These are phyloP conservation scores for Lycaon pictus DNA, from an alignment of 2,113 vertebrate species.

Conservation along the genomic window DNA sequence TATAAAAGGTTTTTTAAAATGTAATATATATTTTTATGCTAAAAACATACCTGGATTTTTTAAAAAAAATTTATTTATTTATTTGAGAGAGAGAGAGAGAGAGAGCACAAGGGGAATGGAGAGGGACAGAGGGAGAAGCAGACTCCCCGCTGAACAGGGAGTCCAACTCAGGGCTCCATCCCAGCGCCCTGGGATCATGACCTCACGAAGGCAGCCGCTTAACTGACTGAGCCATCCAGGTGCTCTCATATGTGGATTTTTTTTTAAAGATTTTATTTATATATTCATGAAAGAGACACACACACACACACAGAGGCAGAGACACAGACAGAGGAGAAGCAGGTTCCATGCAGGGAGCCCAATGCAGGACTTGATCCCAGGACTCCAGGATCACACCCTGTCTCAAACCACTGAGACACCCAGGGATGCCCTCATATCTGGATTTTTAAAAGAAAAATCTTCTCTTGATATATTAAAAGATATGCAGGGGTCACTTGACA, in stretches of 20 bases:
- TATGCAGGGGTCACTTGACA: background rate
- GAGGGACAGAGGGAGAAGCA: background rate
- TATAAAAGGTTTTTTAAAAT: background rate
- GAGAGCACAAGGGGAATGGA: background rate
- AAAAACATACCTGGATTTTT: background rate
- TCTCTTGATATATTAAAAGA: constrained; percentile 34
- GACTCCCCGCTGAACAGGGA: background rate
- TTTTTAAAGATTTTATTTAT: no score
- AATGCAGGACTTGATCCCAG: no score
- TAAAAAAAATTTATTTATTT: background rate
- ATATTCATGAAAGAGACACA: no score
- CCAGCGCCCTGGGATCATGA: background rate
- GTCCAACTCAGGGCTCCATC: background rate
- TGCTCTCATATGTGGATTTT: background rate
- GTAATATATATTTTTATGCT: background rate
- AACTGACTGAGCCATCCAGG: background rate
- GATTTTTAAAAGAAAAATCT: constrained; percentile 9
- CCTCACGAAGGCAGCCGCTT: background rate
- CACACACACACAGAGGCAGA: no score
- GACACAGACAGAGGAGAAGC: no score
- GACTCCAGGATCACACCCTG: no score
- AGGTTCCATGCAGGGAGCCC: no score
- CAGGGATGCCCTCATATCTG: background rate
- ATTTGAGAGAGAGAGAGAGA: background rate
- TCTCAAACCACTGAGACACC: no score